Conservation (phyloP, 1,140 invertebrate species). For the Drosophila serrata region DNA sequence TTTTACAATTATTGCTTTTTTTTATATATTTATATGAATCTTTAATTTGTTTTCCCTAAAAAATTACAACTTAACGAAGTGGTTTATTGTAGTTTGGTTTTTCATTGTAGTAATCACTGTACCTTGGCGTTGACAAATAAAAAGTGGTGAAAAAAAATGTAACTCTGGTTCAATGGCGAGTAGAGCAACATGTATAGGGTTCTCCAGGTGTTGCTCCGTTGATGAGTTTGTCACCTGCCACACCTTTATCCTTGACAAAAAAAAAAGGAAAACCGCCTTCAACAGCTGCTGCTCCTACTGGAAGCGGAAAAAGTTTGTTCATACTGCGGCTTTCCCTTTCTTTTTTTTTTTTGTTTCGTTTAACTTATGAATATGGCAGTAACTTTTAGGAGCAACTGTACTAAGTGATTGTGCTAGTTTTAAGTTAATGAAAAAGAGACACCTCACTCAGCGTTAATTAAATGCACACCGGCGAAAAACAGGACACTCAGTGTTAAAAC, state of each 20-base stretch:
- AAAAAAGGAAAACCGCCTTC: slow-evolving; percentile 8
- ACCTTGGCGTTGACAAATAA: slow-evolving; percentile 10
- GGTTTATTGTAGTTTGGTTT: too few relatives aligned
- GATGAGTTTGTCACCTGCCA: slow-evolving; percentile 44
- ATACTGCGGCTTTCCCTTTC: slow-evolving; percentile 17
- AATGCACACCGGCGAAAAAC: slow-evolving; percentile 18
- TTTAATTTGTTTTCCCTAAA: not conserved
- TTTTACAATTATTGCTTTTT: too few relatives aligned
- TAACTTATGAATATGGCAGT: slow-evolving; percentile 50
- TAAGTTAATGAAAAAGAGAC: slow-evolving; percentile 27
- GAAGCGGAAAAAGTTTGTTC: slow-evolving; percentile 28
- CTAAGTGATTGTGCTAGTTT: slow-evolving; percentile 4
- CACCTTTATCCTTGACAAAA: slow-evolving; percentile 8
- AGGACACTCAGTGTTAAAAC: not conserved
- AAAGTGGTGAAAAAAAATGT: slow-evolving; percentile 16
- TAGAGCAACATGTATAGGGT: slow-evolving; percentile 30
- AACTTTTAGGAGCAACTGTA: slow-evolving; percentile 47
- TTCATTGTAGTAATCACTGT: slow-evolving; percentile 4
- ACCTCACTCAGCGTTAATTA: slow-evolving; percentile 25
- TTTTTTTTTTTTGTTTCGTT: slow-evolving; percentile 9
- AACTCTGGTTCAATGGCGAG: slow-evolving; percentile 34
- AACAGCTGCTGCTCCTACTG: slow-evolving; percentile 14
- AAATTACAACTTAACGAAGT: not conserved
- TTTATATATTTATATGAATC: too few relatives aligned
- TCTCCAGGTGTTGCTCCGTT: slow-evolving; percentile 4